A percentile compares a stretch with the other conserved stretches of the same genome.
Evolutionary conservation across 2,113 vertebrate genomes (phyloP).

Genomic region (Acanthisitta chloris): DNA sequence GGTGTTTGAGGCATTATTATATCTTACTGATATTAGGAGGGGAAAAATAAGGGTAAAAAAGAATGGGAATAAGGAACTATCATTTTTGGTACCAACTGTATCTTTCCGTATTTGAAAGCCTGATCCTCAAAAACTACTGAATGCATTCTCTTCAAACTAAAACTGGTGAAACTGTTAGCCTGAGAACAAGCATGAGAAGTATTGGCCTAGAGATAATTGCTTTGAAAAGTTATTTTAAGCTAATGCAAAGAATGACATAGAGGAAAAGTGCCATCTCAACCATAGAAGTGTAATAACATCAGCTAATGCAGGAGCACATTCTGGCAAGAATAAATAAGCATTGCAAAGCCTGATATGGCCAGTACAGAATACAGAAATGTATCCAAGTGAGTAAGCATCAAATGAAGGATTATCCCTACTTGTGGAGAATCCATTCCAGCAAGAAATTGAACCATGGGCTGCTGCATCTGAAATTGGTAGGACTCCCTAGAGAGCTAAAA

Average conservation of each 20-base stretch:
- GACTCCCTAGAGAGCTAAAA: conserved; percentile 38
- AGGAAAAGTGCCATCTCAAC: neutral
- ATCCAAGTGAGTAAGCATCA: conserved; percentile 70
- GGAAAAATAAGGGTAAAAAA: too few relatives aligned
- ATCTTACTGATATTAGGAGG: neutral
- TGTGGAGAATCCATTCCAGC: conserved; percentile 67
- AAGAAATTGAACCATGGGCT: conserved; percentile 65
- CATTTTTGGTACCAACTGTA: neutral
- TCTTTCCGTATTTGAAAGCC: neutral
- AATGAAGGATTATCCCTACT: conserved; percentile 68
- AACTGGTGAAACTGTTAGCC: neutral
- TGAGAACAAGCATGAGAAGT: neutral
- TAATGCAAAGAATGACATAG: neutral
- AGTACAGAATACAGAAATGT: conserved; percentile 55
- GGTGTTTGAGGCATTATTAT: neutral
- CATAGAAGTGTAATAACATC: neutral
- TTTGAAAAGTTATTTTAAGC: neutral
- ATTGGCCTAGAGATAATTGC: neutral
- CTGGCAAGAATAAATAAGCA: conserved; percentile 23
- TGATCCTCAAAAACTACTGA: neutral
- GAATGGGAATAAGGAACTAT: neutral
- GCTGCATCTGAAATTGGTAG: conserved; percentile 27
- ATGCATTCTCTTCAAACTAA: neutral
- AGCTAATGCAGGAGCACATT: neutral
- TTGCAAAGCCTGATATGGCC: conserved; percentile 11